A percentile compares a stretch with the other conserved stretches of the same genome.
These are phyloP conservation scores for Esox niger DNA, from an alignment of 2,113 vertebrate genomes.

Conservation along the genomic window DNA sequence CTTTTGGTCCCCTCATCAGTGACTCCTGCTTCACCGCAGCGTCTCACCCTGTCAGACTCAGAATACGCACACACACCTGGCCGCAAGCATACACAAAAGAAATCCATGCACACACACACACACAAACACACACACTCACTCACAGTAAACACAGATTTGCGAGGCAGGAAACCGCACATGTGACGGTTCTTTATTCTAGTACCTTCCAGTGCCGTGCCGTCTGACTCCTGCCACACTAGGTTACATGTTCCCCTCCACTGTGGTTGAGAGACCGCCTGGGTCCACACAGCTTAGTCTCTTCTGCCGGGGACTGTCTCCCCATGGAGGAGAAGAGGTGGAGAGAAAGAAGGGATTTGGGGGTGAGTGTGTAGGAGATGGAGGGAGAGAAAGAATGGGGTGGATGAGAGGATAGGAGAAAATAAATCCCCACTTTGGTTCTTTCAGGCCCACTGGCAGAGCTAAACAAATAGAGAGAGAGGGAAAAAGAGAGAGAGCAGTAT, in stretches of 20 bases:
- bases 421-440: slow-evolving; percentile 48
- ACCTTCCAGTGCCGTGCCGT: slow-evolving; percentile 22
- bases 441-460: slow-evolving; percentile 61
- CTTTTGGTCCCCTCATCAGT: slow-evolving; percentile 54
- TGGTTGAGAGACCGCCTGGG: slow-evolving; percentile 43
- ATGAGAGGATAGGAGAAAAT: slow-evolving; percentile 19
- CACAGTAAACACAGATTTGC: slow-evolving; percentile 19
- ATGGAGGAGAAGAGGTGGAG: slow-evolving; percentile 26
- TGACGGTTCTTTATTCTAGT: slow-evolving; percentile 39
- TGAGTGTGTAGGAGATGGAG: slow-evolving; percentile 22
- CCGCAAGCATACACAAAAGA: no score
- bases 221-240: slow-evolving; percentile 49
- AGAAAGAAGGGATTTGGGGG: slow-evolving; percentile 12
- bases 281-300: slow-evolving; percentile 43
- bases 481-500: slow-evolving; percentile 59
- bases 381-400: slow-evolving; percentile 1
- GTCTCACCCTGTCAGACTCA: slow-evolving; percentile 35
- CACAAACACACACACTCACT: background rate
- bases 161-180: slow-evolving; percentile 19
- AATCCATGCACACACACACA: no score
- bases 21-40: slow-evolving; percentile 53
- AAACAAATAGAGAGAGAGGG: slow-evolving; percentile 70
- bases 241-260: slow-evolving; percentile 37
- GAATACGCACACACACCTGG: no score
- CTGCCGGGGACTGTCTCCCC: slow-evolving; percentile 25